Conservation (phyloP, 2,797 vertebrate genomes). For the Cichlasoma orientale region DNA sequence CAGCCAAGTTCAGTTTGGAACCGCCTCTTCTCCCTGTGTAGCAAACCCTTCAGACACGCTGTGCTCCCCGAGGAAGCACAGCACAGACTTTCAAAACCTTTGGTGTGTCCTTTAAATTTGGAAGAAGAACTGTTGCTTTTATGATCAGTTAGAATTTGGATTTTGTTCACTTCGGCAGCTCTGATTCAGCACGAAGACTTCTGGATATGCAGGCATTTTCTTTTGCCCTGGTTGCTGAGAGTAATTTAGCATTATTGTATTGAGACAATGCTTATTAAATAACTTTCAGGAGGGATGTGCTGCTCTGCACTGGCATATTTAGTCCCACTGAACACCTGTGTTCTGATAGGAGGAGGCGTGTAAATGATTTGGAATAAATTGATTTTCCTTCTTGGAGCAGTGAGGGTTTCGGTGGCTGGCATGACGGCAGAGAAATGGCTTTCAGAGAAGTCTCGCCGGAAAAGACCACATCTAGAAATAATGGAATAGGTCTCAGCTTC, state of each 20-base stretch:
- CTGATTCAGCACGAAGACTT: background rate
- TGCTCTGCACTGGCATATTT: background rate
- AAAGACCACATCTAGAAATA: background rate
- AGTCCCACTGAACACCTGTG: background rate
- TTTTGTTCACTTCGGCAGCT: background rate
- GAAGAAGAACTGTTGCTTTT: background rate
- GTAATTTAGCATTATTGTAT: accelerated
- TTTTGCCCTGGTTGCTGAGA: background rate
- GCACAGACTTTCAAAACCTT: background rate
- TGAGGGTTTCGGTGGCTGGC: background rate
- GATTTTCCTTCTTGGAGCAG: background rate
- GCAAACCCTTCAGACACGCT: background rate
- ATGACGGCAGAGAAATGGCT: background rate
- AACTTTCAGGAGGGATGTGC: background rate
- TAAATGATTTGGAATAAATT: background rate
- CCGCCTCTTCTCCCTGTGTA: background rate
- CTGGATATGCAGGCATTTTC: background rate
- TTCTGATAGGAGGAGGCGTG: background rate
- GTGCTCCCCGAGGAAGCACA: background rate
- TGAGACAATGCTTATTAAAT: background rate
- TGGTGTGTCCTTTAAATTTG: background rate
- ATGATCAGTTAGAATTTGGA: background rate
- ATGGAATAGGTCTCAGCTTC: background rate
- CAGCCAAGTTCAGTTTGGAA: background rate
- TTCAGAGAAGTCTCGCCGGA: background rate